phyloP scores from a whole-genome alignment of 1,140 invertebrate species.

The Trachelipus rathkii region DNA sequence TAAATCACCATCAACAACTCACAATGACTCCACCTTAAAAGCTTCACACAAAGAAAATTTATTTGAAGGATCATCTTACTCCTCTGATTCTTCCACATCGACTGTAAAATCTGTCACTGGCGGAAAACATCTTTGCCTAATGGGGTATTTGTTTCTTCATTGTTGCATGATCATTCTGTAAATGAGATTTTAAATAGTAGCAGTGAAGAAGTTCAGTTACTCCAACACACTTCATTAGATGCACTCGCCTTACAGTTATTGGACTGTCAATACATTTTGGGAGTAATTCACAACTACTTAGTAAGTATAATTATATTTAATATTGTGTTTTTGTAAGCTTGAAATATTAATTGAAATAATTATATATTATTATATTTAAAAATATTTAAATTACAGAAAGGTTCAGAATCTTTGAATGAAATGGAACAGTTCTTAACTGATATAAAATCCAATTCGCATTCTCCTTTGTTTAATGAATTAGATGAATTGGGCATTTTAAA shows the following conservation, averaged over 20 bases:
- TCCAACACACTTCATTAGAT: background rate
- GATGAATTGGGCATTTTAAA: slow-evolving; percentile 30
- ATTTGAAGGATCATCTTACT: background rate
- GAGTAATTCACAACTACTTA: background rate
- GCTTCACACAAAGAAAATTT: background rate
- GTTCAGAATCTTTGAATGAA: slow-evolving; percentile 29
- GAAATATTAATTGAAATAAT: too few species aligned
- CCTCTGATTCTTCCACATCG: background rate
- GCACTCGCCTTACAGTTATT: background rate
- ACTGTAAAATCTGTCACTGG: background rate
- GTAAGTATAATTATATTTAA: background rate
- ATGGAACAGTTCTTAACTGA: slow-evolving; percentile 19
- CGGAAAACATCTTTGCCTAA: background rate
- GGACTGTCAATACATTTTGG: background rate
- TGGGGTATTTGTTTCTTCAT: background rate
- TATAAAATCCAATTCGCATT: slow-evolving; percentile 32
- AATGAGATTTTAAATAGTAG: background rate
- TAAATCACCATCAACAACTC: background rate
- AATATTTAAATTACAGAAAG: slow-evolving; percentile 21
- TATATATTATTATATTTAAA: too few species aligned
- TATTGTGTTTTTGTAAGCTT: too few species aligned
- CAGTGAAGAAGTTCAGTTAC: background rate
- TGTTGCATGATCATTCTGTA: background rate
- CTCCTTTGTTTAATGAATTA: slow-evolving; percentile 32
- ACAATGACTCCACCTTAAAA: background rate